Base-by-base conservation (phyloP, 2,797 vertebrate species). In the Anabacerthia variegaticeps region DNA sequence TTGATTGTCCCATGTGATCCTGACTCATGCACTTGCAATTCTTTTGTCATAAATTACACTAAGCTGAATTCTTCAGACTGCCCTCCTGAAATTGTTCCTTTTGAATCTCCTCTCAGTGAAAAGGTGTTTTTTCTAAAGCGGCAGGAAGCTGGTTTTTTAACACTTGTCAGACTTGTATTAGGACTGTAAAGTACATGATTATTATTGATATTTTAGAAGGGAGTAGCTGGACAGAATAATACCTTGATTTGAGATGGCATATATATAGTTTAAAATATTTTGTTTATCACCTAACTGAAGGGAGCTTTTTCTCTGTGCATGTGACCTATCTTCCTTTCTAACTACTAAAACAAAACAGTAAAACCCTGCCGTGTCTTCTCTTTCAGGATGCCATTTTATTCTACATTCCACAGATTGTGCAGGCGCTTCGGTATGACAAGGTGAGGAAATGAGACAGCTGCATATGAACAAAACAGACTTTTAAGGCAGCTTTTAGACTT, bases 321-420 rank as follows among this genome's bases (percentile, higher is more conserved):
- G 19, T 92, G 44, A 74, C 41, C 44, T 39, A 12, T 80, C 56
- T 85, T 85, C 14, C 21, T 11, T 91, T 83, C 61, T 2, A 3
- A 16, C n/a, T 68, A 17, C 56, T 63, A 21, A 61, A 69, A 12
- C 22, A 56, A 9, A 68, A 20, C 32, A 54, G 14, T 56, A 67
- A 77, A 72, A 20, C 8, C 30, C 63, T 85, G 34, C 49, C 16
- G 26, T 81, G 28, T 51, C 39, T 76, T 92, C 36, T 52, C 30
- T 81, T 95, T 52, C 88, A 99, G 99, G 99, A 99, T 22, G 99
- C 99, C 91, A 99, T 99, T 98, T 97, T 99, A 95, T 99, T 99
- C 98, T 99, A 99, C 98, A 99, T 99, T 96, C 99, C 99, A 85
- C 99, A 99, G 97, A 99, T 99, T 14, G 99, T 99, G 27, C 99